phyloP scores from a whole-genome alignment of 2,888 invertebrate genomes.

The Cataglyphis cursor region DNA sequence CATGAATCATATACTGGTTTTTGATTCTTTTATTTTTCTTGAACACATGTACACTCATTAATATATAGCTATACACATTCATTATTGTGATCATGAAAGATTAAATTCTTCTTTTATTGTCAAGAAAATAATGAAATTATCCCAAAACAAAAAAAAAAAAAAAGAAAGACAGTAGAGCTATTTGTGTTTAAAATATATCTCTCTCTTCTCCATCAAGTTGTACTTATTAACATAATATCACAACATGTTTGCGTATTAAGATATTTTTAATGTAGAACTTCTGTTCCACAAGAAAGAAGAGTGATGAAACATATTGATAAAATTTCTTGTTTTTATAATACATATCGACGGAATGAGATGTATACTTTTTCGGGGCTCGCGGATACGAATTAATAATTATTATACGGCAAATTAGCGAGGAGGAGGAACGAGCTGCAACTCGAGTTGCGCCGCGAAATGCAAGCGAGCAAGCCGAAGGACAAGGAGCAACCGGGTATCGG shows the following conservation, averaged over 20 bases:
- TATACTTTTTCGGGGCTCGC: conserved; percentile 2
- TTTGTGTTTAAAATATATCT: neutral
- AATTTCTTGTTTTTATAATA: neutral
- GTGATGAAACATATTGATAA: neutral
- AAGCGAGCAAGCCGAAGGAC: conserved; percentile 68
- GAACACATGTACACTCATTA: neutral
- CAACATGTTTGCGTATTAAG: neutral
- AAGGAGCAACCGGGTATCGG: conserved; percentile 72
- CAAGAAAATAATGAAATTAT: neutral
- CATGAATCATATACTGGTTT: neutral
- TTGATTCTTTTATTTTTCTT: neutral
- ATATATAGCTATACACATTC: neutral
- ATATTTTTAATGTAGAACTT: neutral
- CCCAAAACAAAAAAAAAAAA: neutral
- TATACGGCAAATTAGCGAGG: conserved; percentile 9
- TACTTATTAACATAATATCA: neutral
- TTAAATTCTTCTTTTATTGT: neutral
- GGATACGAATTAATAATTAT: conserved; percentile 15
- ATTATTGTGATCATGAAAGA: neutral
- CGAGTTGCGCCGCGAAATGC: conserved; percentile 64
- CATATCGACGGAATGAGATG: neutral
- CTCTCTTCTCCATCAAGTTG: neutral
- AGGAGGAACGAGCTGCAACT: conserved; percentile 25
- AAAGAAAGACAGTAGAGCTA: neutral
- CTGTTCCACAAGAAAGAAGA: neutral